phyloP scores from a whole-genome alignment of 2,797 vertebrate species.

The Malacoraja senta region DNA sequence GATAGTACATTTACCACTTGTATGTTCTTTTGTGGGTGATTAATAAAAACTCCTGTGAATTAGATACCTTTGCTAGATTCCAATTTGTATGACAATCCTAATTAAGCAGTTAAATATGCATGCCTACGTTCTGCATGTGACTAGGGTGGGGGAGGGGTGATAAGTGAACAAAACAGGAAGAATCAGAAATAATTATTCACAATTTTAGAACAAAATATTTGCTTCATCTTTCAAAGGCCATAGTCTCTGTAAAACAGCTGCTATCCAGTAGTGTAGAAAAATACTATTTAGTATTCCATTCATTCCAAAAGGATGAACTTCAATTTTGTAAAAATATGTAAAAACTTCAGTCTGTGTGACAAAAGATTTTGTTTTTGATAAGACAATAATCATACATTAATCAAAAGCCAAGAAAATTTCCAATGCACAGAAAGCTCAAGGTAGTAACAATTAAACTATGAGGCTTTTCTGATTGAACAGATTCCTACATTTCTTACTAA shows the following conservation, averaged over 20 bases:
- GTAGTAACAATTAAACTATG: not conserved
- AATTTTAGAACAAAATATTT: not conserved
- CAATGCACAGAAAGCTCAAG: not conserved
- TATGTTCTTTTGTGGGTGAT: too few relatives aligned
- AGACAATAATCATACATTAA: not conserved
- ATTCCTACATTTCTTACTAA: slow-evolving; percentile 12
- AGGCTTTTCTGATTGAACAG: not conserved
- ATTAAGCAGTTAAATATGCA: too few relatives aligned
- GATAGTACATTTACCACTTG: too few relatives aligned
- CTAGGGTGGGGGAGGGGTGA: not conserved
- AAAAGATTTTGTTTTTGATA: slow-evolving; percentile 5
- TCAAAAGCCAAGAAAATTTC: slow-evolving; percentile 6
- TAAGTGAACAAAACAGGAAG: too few relatives aligned
- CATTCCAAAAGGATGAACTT: not conserved
- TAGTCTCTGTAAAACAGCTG: not conserved
- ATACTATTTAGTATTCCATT: not conserved
- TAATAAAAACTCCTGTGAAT: too few relatives aligned
- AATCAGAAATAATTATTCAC: not conserved
- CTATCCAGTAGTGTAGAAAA: not conserved
- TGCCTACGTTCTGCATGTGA: too few relatives aligned
- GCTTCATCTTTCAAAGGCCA: not conserved
- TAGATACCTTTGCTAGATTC: not conserved
- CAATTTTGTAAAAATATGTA: slow-evolving; percentile 31
- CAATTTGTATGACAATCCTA: not conserved
- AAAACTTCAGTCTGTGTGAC: not conserved